Conservation (phyloP, 2,888 invertebrate species). For the Tribolium freemani region DNA sequence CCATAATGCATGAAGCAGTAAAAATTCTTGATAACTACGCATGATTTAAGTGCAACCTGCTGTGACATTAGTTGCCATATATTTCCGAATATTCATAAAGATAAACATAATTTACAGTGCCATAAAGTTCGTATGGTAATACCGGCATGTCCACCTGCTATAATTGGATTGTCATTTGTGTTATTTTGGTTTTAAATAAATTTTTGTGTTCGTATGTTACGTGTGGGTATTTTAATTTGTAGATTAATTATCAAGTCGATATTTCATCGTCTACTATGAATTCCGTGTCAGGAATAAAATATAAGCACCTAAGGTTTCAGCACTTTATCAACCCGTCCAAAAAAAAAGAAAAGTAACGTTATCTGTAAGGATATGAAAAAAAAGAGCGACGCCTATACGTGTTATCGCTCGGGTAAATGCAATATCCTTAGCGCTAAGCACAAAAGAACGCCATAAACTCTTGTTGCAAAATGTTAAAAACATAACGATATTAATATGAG, state of each 20-base stretch:
- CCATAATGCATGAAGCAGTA: conserved; percentile 43
- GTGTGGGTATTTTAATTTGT: conserved; percentile 38
- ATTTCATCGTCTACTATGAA: conserved; percentile 33
- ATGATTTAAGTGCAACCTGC: conserved; percentile 59
- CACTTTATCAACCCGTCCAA: conserved; percentile 33
- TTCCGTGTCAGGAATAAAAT: conserved; percentile 20
- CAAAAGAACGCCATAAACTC: conserved; percentile 43
- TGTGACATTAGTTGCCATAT: conserved; percentile 59
- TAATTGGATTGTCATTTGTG: conserved; percentile 62
- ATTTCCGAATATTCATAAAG: conserved; percentile 63
- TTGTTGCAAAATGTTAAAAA: conserved; percentile 54
- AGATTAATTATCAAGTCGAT: conserved; percentile 36
- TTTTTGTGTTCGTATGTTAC: conserved; percentile 16
- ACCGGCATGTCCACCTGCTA: conserved; percentile 60
- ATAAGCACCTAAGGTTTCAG: conserved; percentile 12
- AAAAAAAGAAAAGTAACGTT: conserved; percentile 33
- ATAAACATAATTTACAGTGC: conserved; percentile 62
- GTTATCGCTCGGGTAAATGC: conserved; percentile 52
- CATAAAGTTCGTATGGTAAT: conserved; percentile 61
- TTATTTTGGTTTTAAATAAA: conserved; percentile 43
- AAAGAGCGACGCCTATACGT: conserved; percentile 31
- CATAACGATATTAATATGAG: conserved; percentile 65
- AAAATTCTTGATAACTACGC: conserved; percentile 53
- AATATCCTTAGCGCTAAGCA: conserved; percentile 44
- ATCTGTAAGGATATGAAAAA: conserved; percentile 33